Evolutionary conservation across 2,113 vertebrate genomes (phyloP).

Genomic region (Uria aalge): DNA sequence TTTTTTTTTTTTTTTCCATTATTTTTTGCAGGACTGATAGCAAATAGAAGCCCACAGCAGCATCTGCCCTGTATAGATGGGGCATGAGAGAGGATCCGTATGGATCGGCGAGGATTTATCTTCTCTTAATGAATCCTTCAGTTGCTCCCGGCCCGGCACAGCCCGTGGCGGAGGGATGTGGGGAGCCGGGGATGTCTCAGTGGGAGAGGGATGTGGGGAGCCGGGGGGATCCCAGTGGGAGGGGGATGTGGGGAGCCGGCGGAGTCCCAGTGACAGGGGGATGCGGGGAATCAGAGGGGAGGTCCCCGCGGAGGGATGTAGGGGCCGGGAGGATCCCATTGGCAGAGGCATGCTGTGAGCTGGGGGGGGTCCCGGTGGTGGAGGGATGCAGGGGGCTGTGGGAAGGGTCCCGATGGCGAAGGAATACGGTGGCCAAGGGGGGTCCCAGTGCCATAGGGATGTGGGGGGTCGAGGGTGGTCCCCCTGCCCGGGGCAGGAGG

Average conservation of each 20-base stretch:
- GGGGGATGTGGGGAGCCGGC: no score
- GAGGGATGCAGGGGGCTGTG: neutral
- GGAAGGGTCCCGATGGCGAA: neutral
- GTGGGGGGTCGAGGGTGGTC: neutral
- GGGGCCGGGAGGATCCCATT: no score
- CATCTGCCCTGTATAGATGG: neutral
- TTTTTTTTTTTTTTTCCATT: no score
- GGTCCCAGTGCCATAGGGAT: neutral
- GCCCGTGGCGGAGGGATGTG: neutral
- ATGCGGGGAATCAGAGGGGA: no score
- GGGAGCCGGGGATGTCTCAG: neutral
- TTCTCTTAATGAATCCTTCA: neutral
- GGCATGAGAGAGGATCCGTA: neutral
- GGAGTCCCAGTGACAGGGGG: neutral
- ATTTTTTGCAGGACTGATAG: neutral
- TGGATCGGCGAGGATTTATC: neutral
- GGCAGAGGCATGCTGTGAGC: no score
- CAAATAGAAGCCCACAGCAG: neutral
- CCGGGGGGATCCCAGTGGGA: neutral
- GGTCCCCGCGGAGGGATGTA: neutral
- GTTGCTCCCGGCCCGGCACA: accelerated
- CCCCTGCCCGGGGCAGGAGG: neutral
- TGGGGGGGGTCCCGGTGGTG: neutral
- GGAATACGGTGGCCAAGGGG: no score
- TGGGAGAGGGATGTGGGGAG: neutral